Percentiles rank a stretch among this genome's conserved stretches.
Conservation (phyloP, 2,113 vertebrate genomes). For the Bungarus multicinctus region DNA sequence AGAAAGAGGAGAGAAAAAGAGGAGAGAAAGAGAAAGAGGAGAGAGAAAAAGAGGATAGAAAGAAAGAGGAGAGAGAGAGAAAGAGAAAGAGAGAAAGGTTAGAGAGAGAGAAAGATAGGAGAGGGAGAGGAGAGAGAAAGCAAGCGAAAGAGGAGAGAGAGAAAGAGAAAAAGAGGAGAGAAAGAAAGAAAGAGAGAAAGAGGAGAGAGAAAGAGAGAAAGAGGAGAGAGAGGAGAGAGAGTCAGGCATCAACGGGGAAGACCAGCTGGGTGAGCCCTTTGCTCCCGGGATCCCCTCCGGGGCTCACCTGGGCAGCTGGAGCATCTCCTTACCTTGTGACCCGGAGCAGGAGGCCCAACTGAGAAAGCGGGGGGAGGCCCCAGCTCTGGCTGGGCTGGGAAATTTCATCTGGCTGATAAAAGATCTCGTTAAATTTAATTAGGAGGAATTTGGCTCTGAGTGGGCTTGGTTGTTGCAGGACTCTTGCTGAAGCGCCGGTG, state of each 20-base stretch:
- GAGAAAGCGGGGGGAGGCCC: not conserved
- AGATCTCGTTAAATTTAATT: conserved; percentile 79
- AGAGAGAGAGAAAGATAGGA: no score
- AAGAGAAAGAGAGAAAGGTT: no score
- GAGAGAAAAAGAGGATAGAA: no score
- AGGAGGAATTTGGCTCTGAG: conserved; percentile 63
- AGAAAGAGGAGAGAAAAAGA: no score
- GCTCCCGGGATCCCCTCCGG: fast-evolving
- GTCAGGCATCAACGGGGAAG: not conserved
- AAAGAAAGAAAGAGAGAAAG: no score
- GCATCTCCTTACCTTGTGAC: not conserved
- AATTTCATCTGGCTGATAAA: conserved; percentile 63
- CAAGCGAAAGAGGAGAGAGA: no score
- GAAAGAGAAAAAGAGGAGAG: no score
- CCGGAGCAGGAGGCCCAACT: not conserved
- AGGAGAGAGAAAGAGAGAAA: no score
- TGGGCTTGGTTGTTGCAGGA: conserved; percentile 56
- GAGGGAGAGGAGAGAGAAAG: no score
- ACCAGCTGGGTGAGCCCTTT: no score
- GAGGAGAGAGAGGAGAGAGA: not conserved
- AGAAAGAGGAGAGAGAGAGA: no score
- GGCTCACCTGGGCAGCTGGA: not conserved
- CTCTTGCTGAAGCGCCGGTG: conserved; percentile 65
- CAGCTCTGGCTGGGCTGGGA: conserved; percentile 59
- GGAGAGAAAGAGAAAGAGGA: no score